A percentile compares a stretch with the other conserved stretches of the same genome.
Evolutionary conservation across 2,797 vertebrate species (phyloP).

Genomic region (Pseudochromis fuscus): DNA sequence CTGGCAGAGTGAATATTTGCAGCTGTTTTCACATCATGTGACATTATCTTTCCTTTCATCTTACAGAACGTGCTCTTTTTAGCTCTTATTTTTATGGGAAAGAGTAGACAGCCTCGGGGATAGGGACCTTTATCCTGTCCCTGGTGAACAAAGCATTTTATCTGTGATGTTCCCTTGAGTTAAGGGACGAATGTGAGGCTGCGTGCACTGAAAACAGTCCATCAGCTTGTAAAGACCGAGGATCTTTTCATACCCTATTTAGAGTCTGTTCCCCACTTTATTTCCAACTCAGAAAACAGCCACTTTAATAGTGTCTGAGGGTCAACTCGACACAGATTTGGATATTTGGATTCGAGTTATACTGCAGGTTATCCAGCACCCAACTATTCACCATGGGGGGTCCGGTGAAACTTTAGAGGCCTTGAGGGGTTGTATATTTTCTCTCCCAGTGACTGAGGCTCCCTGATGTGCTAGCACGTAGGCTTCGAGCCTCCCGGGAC

Average conservation of each 20-base stretch:
- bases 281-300: not conserved
- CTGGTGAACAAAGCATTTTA: constrained; percentile 57
- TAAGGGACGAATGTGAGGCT: constrained; percentile 57
- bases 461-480: constrained; percentile 40
- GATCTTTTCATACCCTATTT: constrained; percentile 5
- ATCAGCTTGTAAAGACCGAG: constrained; percentile 20
- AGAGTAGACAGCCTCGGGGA: constrained; percentile 33
- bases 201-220: constrained; percentile 26
- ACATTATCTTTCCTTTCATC: constrained; percentile 31
- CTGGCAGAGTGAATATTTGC: too few relatives aligned
- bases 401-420: constrained; percentile 31
- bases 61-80: constrained; percentile 31
- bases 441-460: constrained; percentile 31
- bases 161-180: constrained; percentile 47
- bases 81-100: constrained; percentile 41
- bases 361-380: constrained; percentile 2
- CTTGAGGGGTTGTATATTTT: constrained; percentile 53
- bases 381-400: constrained; percentile 40
- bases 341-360: not conserved
- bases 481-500: constrained; percentile 48
- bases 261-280: not conserved
- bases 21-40: constrained; percentile 31
- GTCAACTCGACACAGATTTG: not conserved
- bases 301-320: not conserved
- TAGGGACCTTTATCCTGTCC: constrained; percentile 38